These are phyloP conservation scores for Spongia lamella DNA, from an alignment of 37 sponge, comb jelly and placozoan species.

Conservation along the genomic window DNA sequence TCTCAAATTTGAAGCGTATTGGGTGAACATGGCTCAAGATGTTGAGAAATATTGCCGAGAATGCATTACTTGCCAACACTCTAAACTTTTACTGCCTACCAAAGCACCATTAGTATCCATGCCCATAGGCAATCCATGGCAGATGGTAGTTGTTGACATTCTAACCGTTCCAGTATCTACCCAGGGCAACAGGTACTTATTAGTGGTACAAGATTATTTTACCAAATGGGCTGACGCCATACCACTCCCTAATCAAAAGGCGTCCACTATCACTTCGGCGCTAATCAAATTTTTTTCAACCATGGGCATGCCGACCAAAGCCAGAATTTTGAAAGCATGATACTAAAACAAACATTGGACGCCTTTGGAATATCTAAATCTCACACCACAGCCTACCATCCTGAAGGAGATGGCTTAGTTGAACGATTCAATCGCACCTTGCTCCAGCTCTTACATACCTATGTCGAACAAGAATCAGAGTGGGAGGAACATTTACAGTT, in stretches of 20 bases:
- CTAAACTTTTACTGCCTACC: slow-evolving; percentile 6
- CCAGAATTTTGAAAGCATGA: neutral
- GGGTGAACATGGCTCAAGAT: slow-evolving; percentile 22
- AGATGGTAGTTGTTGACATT: slow-evolving; percentile 10
- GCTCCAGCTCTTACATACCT: no score
- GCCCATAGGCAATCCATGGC: slow-evolving; percentile 7
- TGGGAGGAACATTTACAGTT: no score
- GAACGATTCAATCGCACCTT: no score
- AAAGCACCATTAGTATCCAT: slow-evolving; percentile 4
- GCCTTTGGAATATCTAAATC: neutral
- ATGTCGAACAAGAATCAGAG: no score
- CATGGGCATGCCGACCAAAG: neutral
- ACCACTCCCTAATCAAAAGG: neutral
- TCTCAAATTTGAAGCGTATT: slow-evolving; percentile 1
- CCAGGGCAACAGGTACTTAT: neutral
- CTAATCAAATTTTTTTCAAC: neutral
- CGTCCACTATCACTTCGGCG: neutral
- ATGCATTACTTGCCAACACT: slow-evolving; percentile 13
- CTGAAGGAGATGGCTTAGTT: no score
- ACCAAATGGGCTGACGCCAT: slow-evolving; percentile 2
- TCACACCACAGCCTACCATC: no score
- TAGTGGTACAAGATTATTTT: no score
- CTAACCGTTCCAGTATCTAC: neutral
- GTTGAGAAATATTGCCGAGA: neutral
- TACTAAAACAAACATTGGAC: neutral